These are phyloP conservation scores for Discoglossus pictus DNA, from an alignment of 2,797 vertebrate species.

Conservation along the genomic window DNA sequence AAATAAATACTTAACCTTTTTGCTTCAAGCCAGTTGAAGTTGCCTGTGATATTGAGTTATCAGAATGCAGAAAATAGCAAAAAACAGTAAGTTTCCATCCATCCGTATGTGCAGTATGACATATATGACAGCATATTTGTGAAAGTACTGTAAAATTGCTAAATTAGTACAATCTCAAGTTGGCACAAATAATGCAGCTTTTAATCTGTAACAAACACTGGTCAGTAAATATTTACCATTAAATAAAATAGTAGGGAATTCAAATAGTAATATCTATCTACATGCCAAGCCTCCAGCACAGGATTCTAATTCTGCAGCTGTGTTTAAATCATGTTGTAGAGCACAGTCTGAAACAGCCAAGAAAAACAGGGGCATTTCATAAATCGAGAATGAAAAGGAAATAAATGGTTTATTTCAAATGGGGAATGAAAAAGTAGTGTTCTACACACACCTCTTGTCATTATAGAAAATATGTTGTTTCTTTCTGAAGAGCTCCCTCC, in stretches of 20 bases:
- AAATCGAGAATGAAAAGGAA: conserved; percentile 41
- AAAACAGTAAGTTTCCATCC: too few species aligned
- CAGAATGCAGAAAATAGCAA: too few species aligned
- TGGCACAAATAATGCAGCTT: conserved; percentile 4
- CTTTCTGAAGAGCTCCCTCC: conserved; percentile 39
- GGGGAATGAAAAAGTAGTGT: conserved; percentile 24
- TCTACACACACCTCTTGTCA: conserved; percentile 41
- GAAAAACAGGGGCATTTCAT: conserved; percentile 45
- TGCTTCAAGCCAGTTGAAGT: too few species aligned
- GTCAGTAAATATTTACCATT: conserved; percentile 2
- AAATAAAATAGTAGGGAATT: conserved; percentile 9
- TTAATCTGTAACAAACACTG: conserved; percentile 12
- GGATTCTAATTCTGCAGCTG: conserved; percentile 21
- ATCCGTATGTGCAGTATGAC: too few species aligned
- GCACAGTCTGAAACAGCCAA: conserved; percentile 34
- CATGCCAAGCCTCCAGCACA: conserved; percentile 2
- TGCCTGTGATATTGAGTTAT: too few species aligned
- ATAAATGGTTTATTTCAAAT: conserved; percentile 39
- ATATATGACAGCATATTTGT: too few species aligned
- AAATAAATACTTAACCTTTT: too few species aligned
- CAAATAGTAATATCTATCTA: conserved; percentile 18
- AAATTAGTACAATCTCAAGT: background rate
- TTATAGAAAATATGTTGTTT: conserved; percentile 33
- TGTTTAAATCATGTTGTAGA: conserved; percentile 41
- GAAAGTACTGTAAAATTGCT: background rate